A percentile compares a stretch with the other conserved stretches of the same genome.
Conservation (phyloP, 2,888 invertebrate genomes). For the Epinotia ramella region DNA sequence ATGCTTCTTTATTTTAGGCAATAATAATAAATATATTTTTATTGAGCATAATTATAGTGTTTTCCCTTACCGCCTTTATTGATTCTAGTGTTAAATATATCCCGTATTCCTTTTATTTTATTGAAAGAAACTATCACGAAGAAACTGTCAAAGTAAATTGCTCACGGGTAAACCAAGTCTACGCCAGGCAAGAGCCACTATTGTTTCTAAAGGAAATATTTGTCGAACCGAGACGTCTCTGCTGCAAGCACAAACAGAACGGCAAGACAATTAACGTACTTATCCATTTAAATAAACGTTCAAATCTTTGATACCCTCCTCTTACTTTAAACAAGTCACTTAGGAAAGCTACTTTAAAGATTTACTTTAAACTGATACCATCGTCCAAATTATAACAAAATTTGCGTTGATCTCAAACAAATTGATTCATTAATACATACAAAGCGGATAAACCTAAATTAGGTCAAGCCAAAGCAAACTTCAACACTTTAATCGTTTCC, state of each 20-base stretch:
- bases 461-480: slow-evolving; percentile 58
- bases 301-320: slow-evolving; percentile 48
- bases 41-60: too few relatives aligned
- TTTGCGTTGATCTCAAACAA: slow-evolving; percentile 8
- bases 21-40: too few relatives aligned
- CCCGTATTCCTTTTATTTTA: not conserved
- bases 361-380: not conserved
- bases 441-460: slow-evolving; percentile 49
- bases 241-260: slow-evolving; percentile 56
- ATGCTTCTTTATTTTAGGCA: too few relatives aligned
- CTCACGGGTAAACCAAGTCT: slow-evolving; percentile 56
- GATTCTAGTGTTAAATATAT: not conserved
- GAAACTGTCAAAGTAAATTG: slow-evolving; percentile 48
- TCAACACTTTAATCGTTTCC: slow-evolving; percentile 71
- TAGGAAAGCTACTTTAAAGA: not conserved
- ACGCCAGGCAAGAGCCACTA: slow-evolving; percentile 51
- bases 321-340: slow-evolving; percentile 7
- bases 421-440: not conserved
- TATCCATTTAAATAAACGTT: slow-evolving; percentile 58
- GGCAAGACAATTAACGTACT: slow-evolving; percentile 63
- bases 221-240: slow-evolving; percentile 58
- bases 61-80: not conserved
- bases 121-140: slow-evolving; percentile 14
- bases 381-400: not conserved
- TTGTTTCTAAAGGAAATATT: slow-evolving; percentile 64